These are phyloP conservation scores for Polymixis lichenea DNA, from an alignment of 2,888 invertebrate genomes.

Conservation along the genomic window DNA sequence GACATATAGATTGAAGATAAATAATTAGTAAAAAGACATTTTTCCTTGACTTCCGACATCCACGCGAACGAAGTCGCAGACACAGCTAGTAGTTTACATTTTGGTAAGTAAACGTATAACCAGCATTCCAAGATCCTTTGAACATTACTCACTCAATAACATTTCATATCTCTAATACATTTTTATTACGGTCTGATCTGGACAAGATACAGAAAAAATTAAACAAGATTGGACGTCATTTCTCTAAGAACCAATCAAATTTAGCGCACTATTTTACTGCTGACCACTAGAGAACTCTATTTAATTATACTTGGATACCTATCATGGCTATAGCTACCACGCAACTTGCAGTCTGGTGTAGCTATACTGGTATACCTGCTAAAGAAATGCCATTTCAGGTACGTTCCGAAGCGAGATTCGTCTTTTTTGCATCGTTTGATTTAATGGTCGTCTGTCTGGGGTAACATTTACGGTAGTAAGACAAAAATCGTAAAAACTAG, in stretches of 20 bases:
- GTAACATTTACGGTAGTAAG: slow-evolving; percentile 13
- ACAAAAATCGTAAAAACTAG: slow-evolving; percentile 18
- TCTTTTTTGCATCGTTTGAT: slow-evolving; percentile 38
- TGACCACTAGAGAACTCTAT: background rate
- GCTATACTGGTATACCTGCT: background rate
- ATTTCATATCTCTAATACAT: background rate
- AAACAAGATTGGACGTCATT: background rate
- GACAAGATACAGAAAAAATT: background rate
- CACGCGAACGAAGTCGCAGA: too few species aligned
- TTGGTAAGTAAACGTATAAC: background rate
- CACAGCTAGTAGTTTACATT: background rate
- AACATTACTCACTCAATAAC: background rate
- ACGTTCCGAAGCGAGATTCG: background rate
- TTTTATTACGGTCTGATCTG: background rate
- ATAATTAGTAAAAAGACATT: too few species aligned
- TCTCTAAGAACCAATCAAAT: slow-evolving; percentile 8
- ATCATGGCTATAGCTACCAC: background rate
- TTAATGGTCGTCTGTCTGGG: slow-evolving; percentile 11
- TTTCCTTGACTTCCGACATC: too few species aligned
- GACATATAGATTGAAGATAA: too few species aligned
- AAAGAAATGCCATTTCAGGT: slow-evolving; percentile 19
- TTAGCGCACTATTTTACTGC: slow-evolving; percentile 4
- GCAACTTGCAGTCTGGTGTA: background rate
- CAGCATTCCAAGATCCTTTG: background rate
- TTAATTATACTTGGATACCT: background rate